A percentile compares a stretch with the other conserved stretches of the same genome.
Evolutionary conservation across 2,797 vertebrate genomes (phyloP).

Genomic region (Diplodus puntazzo): DNA sequence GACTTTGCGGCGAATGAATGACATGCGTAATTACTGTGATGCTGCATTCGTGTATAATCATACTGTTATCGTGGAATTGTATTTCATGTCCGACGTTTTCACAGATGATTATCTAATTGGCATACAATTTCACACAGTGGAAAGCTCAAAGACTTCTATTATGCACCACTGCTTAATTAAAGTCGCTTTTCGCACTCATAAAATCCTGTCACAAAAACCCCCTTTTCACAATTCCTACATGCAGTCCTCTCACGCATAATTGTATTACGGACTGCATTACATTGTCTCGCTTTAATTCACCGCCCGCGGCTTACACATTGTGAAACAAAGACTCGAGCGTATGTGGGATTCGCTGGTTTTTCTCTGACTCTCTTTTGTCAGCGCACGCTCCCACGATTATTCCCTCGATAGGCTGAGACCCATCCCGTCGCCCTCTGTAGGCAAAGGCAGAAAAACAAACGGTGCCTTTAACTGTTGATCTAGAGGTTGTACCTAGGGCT

Average conservation of each 20-base stretch:
- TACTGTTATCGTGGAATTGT: constrained; percentile 58
- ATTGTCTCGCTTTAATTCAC: constrained; percentile 76
- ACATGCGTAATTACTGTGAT: constrained; percentile 52
- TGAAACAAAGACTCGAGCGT: constrained; percentile 67
- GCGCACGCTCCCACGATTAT: constrained; percentile 54
- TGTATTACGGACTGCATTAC: constrained; percentile 76
- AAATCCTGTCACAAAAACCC: constrained; percentile 70
- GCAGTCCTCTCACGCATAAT: constrained; percentile 77
- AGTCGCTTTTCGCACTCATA: constrained; percentile 63
- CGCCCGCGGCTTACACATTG: constrained; percentile 66
- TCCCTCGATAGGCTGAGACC: constrained; percentile 61
- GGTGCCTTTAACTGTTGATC: background rate
- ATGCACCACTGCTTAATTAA: constrained; percentile 77
- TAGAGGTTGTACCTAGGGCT: background rate
- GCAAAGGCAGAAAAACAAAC: constrained; percentile 8
- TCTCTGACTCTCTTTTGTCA: constrained; percentile 43
- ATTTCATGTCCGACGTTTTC: constrained; percentile 61
- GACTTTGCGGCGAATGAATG: constrained; percentile 52
- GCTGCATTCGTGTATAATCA: constrained; percentile 59
- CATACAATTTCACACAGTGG: constrained; percentile 67
- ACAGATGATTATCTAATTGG: constrained; percentile 81
- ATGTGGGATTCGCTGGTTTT: constrained; percentile 51
- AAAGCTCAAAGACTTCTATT: constrained; percentile 71
- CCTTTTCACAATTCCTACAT: constrained; percentile 75
- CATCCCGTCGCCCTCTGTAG: constrained; percentile 38